Evolutionary conservation across 2,113 vertebrate species (phyloP).

Genomic region (Saguinus midas): DNA sequence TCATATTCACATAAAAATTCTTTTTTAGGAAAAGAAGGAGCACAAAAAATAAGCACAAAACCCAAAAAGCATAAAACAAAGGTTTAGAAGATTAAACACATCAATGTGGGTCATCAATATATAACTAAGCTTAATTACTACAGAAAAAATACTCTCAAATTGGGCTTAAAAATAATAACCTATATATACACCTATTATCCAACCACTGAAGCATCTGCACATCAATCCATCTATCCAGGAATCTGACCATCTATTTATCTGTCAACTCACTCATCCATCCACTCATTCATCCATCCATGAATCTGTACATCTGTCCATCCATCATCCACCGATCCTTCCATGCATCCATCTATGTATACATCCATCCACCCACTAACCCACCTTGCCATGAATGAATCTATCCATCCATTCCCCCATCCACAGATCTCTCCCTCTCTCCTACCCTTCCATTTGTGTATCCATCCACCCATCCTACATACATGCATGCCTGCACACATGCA

Average conservation of each 20-base stretch:
- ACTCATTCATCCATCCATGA: neutral
- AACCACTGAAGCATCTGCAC: too few species aligned
- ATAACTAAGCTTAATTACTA: neutral
- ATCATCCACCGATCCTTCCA: neutral
- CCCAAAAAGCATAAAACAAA: neutral
- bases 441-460: too few species aligned
- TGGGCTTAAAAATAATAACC: neutral
- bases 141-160: neutral
- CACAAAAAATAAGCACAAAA: neutral
- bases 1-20: neutral
- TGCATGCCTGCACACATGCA: too few species aligned
- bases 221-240: neutral
- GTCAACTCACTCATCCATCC: neutral
- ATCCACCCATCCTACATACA: neutral
- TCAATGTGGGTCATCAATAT: neutral
- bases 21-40: neutral
- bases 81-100: neutral
- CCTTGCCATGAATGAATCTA: neutral
- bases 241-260: neutral
- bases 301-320: neutral
- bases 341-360: too few species aligned
- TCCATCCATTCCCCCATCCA: neutral
- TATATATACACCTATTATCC: rapidly evolving
- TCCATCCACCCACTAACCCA: neutral
- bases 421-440: too few species aligned